phyloP scores from a whole-genome alignment of 1,140 invertebrate species.

The Latrodectus geometricus region DNA sequence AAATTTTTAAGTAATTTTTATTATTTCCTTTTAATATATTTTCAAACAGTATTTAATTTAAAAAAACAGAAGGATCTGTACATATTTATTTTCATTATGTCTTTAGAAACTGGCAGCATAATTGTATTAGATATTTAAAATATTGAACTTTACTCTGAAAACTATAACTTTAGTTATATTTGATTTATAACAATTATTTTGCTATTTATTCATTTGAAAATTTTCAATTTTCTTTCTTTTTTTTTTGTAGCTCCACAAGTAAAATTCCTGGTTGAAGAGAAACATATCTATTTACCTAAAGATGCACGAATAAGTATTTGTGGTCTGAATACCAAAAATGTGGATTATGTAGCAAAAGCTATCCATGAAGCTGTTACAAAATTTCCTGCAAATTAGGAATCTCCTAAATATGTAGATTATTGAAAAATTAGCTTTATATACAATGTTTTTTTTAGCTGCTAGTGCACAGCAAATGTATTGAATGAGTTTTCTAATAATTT shows the following conservation, averaged over 20 bases:
- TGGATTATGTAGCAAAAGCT: slow-evolving; percentile 90
- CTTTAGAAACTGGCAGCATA: not conserved
- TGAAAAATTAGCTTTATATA: too few relatives aligned
- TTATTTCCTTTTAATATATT: too few relatives aligned
- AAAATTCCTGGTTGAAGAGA: slow-evolving; percentile 81
- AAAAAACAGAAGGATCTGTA: too few relatives aligned
- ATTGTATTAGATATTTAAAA: not conserved
- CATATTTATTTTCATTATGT: not conserved
- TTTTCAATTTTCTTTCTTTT: slow-evolving; percentile 36
- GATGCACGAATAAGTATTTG: slow-evolving; percentile 96
- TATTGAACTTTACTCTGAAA: not conserved
- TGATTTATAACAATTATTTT: not conserved
- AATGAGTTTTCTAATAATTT: too few relatives aligned
- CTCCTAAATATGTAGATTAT: too few relatives aligned
- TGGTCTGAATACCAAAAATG: slow-evolving; percentile 87
- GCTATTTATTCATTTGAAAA: not conserved
- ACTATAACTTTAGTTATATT: too few relatives aligned
- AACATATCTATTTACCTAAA: slow-evolving; percentile 91
- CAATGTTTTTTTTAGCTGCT: too few relatives aligned
- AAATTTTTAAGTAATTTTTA: too few relatives aligned
- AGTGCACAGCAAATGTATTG: too few relatives aligned
- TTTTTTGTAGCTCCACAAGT: slow-evolving; percentile 80
- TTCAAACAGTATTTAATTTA: too few relatives aligned
- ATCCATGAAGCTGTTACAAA: slow-evolving; percentile 83
- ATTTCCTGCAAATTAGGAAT: slow-evolving; percentile 20